Evolutionary conservation across 2,888 invertebrate species (phyloP).

Genomic region (Pheosia gnoma): DNA sequence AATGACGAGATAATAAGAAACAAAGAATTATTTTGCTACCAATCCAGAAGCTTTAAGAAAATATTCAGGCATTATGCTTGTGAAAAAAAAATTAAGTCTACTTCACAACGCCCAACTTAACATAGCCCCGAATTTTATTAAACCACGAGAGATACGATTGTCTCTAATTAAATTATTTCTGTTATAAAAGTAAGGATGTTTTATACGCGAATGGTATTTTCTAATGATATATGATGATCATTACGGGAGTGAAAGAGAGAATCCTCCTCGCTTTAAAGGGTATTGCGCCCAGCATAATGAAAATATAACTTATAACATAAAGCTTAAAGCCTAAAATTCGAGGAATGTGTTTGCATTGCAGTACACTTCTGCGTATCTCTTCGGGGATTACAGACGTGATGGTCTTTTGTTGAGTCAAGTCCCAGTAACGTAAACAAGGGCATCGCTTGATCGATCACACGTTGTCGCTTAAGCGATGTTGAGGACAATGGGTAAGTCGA

Average conservation of each 20-base stretch:
- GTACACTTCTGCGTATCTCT: too few relatives aligned
- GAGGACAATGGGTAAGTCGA: too few relatives aligned
- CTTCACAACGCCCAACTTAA: slow-evolving; percentile 1
- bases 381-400: too few relatives aligned
- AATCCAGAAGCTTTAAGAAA: not conserved
- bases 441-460: too few relatives aligned
- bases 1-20: not conserved
- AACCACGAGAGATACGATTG: slow-evolving; percentile 21
- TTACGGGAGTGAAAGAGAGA: not conserved
- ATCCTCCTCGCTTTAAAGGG: not conserved
- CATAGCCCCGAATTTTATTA: slow-evolving; percentile 17
- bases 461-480: too few relatives aligned
- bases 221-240: not conserved
- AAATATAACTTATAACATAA: too few relatives aligned
- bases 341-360: too few relatives aligned
- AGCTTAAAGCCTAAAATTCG: too few relatives aligned
- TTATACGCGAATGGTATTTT: not conserved
- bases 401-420: too few relatives aligned
- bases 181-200: not conserved
- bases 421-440: too few relatives aligned
- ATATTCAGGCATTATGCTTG: not conserved
- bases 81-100: not conserved
- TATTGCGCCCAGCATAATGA: too few relatives aligned
- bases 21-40: not conserved
- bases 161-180: slow-evolving; percentile 22